Base-by-base conservation (phyloP, 2,888 invertebrate genomes). In the Agrochola litura region DNA sequence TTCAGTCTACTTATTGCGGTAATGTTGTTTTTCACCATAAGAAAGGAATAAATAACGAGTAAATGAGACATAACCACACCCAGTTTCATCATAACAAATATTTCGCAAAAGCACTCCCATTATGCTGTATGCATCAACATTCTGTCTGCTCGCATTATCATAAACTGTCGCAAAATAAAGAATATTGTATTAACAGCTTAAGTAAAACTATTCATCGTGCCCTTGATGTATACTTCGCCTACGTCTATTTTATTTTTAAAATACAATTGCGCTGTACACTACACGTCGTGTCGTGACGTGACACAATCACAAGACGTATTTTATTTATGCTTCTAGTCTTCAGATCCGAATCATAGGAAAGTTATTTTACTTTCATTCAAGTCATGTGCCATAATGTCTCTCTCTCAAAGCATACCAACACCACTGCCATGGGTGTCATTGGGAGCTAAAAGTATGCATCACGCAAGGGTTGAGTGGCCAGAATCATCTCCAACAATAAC, bases 201-300 rank as follows among this genome's bases (percentile, higher is more conserved):
- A 43, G 9, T 43, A 46, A 71, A 77, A 76, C 73, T 74, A 64
- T 74, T 67, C 76, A 64, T 30, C 71, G 10, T 73, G 88, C 83
- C 87, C 88, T 88, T 88, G 80, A 72, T 79, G 63, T 58, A 65
- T 37, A 73, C 58, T 41, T 73, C 88, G 72, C 83, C 83, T 79
- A 88, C 87, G 73, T 68, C 49, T 37, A 73, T n/a, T 77, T 79
- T 87, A 88, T 88, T 88, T 83, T 82, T 81, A 79, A 64, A 79
- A 77, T 78, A 85, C 81, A 88, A 88, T 83, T 83, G 87, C 83
- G 81, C 30, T 75, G 66, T 66, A 74, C 58, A 56, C 19, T 37
- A 61, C 72, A 49, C n/a, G 73, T 66, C 61, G 30, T 83, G 83
- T 88, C 88, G 30, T 83, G 83, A 86, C 88, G 30, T 83, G 83